These are phyloP conservation scores for Octopus sinensis DNA, from an alignment of 1,140 invertebrate species.

Conservation along the genomic window DNA sequence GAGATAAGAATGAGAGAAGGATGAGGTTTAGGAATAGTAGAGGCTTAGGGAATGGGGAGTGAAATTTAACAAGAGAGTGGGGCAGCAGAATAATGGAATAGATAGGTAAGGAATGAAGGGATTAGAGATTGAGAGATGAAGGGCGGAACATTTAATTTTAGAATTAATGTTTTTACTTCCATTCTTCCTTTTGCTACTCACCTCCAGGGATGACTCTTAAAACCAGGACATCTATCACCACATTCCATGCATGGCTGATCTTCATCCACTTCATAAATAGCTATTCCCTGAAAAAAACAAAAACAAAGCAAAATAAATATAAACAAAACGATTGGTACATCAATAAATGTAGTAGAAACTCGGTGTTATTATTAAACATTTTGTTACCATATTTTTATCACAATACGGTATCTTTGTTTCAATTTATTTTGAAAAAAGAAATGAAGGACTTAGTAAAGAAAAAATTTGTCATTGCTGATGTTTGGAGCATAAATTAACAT, in stretches of 20 bases:
- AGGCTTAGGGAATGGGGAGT: not conserved
- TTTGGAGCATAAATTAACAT: too few relatives aligned
- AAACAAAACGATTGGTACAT: too few relatives aligned
- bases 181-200: conserved; percentile 56
- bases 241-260: conserved; percentile 80
- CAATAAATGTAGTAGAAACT: too few relatives aligned
- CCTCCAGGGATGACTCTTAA: conserved; percentile 79
- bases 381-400: too few relatives aligned
- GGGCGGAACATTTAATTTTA: not conserved
- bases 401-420: too few relatives aligned
- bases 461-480: too few relatives aligned
- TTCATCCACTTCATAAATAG: conserved; percentile 79
- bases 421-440: too few relatives aligned
- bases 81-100: not conserved
- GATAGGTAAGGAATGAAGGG: not conserved
- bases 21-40: not conserved
- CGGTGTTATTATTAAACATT: too few relatives aligned
- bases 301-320: not conserved
- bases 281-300: conserved; percentile 67
- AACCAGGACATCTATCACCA: conserved; percentile 75
- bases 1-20: not conserved
- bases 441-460: too few relatives aligned
- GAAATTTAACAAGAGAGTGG: not conserved
- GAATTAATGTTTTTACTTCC: not conserved
- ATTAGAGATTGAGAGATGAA: not conserved